Evolutionary conservation across 2,888 invertebrate genomes (phyloP).

Genomic region (Prosapia bicincta): DNA sequence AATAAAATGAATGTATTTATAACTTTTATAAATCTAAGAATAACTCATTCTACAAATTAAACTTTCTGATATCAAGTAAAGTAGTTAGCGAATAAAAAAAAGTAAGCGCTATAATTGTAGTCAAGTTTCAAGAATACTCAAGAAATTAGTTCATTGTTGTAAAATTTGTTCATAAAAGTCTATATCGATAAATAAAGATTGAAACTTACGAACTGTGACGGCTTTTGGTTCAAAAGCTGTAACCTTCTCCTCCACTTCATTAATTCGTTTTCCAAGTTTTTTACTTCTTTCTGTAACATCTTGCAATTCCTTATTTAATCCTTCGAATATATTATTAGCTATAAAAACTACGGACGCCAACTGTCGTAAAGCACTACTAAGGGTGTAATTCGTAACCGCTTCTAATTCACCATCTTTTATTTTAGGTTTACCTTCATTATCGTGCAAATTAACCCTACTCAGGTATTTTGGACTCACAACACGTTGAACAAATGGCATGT

Average conservation of each 20-base stretch:
- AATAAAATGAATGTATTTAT: too few relatives aligned
- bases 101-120: too few relatives aligned
- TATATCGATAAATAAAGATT: too few relatives aligned
- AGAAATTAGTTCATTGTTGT: too few relatives aligned
- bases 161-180: too few relatives aligned
- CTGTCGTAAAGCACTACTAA: slow-evolving; percentile 80
- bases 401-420: slow-evolving; percentile 74
- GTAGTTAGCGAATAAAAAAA: too few relatives aligned
- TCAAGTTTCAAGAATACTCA: too few relatives aligned
- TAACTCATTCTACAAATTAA: too few relatives aligned
- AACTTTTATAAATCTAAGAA: too few relatives aligned
- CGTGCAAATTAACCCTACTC: slow-evolving; percentile 63
- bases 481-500: slow-evolving; percentile 84
- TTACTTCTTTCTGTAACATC: slow-evolving; percentile 70
- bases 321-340: slow-evolving; percentile 83
- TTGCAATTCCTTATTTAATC: slow-evolving; percentile 71
- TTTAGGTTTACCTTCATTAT: slow-evolving; percentile 56
- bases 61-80: too few relatives aligned
- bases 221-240: slow-evolving; percentile 79
- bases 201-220: slow-evolving; percentile 89
- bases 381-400: slow-evolving; percentile 81
- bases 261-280: slow-evolving; percentile 64
- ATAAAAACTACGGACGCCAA: slow-evolving; percentile 77
- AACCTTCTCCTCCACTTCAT: slow-evolving; percentile 66
- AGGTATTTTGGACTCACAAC: slow-evolving; percentile 77